Percentiles rank a stretch among this genome's conserved stretches.
Conservation (phyloP, 2,888 invertebrate genomes). For the Ectobius pallidus region DNA sequence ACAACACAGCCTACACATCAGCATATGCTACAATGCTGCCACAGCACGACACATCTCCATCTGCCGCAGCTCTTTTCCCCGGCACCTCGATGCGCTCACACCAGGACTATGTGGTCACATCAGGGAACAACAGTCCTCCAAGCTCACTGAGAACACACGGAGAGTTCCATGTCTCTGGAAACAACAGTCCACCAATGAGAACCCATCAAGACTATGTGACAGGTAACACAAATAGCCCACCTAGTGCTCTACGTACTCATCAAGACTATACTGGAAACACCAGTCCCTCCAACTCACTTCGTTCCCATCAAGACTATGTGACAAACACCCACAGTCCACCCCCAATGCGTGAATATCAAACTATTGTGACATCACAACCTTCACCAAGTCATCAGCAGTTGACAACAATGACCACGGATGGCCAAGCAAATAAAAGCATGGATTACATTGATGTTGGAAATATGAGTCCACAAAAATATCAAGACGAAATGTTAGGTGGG, state of each 20-base stretch:
- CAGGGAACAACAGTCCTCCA: conserved; percentile 29
- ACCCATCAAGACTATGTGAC: conserved; percentile 60
- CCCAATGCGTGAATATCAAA: conserved; percentile 52
- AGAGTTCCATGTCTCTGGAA: conserved; percentile 59
- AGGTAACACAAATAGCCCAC: conserved; percentile 29
- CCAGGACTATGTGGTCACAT: conserved; percentile 23
- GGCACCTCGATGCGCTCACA: conserved; percentile 48
- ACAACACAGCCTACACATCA: conserved; percentile 52
- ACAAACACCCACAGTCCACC: conserved; percentile 69
- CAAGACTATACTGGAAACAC: conserved; percentile 34
- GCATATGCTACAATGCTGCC: conserved; percentile 63
- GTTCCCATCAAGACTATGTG: conserved; percentile 32
- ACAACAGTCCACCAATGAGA: conserved; percentile 22
- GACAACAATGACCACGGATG: background rate
- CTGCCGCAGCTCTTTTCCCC: conserved; percentile 68
- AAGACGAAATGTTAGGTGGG: background rate
- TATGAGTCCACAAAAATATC: conserved; percentile 31
- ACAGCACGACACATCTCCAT: conserved; percentile 60
- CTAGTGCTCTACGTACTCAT: conserved; percentile 15
- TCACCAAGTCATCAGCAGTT: conserved; percentile 24
- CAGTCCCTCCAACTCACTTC: conserved; percentile 12
- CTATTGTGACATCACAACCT: conserved; percentile 28
- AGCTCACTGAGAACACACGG: conserved; percentile 42
- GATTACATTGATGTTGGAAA: conserved; percentile 44
- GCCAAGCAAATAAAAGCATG: conserved; percentile 13